A percentile compares a stretch with the other conserved stretches of the same genome.
These are phyloP conservation scores for Dasypolia templi DNA, from an alignment of 2,888 invertebrate genomes.

Conservation along the genomic window DNA sequence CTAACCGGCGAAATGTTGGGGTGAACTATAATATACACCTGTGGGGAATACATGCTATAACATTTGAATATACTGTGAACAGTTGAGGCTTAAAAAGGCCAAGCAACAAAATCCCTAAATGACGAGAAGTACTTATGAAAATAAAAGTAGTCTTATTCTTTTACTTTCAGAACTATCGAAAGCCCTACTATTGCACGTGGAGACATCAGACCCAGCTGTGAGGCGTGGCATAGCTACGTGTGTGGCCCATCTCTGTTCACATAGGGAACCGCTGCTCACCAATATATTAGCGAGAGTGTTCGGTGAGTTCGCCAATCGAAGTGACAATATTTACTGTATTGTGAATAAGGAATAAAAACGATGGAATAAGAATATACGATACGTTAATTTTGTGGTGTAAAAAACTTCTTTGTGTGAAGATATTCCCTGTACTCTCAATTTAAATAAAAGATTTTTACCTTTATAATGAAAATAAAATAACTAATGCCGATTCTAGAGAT, in stretches of 20 bases:
- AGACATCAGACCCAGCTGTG: constrained; percentile 92
- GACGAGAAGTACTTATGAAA: neutral
- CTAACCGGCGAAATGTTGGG: too few species aligned
- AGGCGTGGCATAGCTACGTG: constrained; percentile 95
- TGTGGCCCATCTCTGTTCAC: constrained; percentile 94
- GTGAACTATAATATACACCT: too few species aligned
- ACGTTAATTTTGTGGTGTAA: too few species aligned
- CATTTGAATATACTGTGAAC: too few species aligned
- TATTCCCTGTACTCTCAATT: too few species aligned
- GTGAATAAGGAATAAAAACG: neutral
- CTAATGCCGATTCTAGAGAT: neutral
- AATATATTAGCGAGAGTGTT: constrained; percentile 73
- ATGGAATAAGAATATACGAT: neutral
- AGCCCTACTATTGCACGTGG: constrained; percentile 92
- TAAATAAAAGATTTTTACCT: neutral
- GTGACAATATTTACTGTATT: neutral
- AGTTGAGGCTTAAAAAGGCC: neutral
- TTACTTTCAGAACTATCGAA: constrained; percentile 91
- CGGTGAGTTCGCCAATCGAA: constrained; percentile 43
- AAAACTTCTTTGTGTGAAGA: too few species aligned
- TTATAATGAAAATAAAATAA: neutral
- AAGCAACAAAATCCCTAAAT: neutral
- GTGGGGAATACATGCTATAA: too few species aligned
- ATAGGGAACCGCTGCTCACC: constrained; percentile 93
- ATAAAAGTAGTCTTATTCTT: neutral